Evolutionary conservation across 2,888 invertebrate species (phyloP), one percentile per base, ranked within the genome.

Genomic region (Latrodectus elegans): DNA sequence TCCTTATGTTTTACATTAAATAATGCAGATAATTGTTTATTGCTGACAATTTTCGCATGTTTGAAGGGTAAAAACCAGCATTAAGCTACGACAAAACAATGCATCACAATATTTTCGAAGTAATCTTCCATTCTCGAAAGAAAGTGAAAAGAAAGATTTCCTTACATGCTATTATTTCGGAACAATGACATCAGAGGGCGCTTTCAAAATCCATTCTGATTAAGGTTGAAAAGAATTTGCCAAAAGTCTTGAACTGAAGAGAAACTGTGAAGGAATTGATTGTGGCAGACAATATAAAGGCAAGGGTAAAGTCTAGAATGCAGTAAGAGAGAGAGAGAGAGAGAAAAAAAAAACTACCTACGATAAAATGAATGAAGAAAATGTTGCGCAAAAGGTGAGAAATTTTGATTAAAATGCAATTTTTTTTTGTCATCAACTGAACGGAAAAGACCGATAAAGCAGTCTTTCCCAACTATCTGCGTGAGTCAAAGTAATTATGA

Each of bases 391-490:
- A 74, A 74, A 74, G 74, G 75, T 80, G 75, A 82, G 70, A 75
- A 75, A 55, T 82, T 82, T 82, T 82, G 82, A 82, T 82, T 82
- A 82, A 82, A 82, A 73, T 74, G 75, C 55, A 51, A 38, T 75
- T 82, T 75, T 68, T 82, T 67, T 70, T 64, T 55, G 22, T 15
- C 65, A 49, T 65, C 75, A n/a, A 64, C 60, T 64, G 64, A 22
- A 52, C 14, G 53, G 68, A 60, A 38, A 72, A 60, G 53, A 60
- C 53, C 67, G 82, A 82, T 75, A 75, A 75, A 67, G 60, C 53
- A 22, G 67, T 67, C 67, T 67, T 75, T 52, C 68, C 60, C 14
- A 12, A 15, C 74, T 4, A 12, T 10, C 74, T 49, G 82, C 70
- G 75, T 70, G 82, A 82, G 49, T 49, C 60, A 55, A 75, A 60